These are phyloP conservation scores for Chrysolina americana DNA, from an alignment of 2,888 invertebrate genomes.

Conservation along the genomic window DNA sequence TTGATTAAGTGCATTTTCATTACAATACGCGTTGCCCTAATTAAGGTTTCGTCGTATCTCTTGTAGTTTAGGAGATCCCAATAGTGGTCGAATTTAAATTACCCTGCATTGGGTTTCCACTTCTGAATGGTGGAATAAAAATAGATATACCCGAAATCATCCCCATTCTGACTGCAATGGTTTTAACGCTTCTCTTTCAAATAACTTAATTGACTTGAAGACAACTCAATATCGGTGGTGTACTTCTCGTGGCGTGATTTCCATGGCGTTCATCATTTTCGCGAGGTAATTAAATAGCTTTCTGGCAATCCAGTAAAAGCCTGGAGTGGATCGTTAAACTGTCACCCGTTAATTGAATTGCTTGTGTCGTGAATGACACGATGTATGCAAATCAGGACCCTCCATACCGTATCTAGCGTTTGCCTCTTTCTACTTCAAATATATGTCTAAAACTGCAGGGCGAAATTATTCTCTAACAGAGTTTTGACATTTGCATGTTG, in stretches of 20 bases:
- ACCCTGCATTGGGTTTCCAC: no score
- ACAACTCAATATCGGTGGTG: neutral
- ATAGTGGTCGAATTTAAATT: no score
- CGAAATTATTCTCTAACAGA: conserved; percentile 34
- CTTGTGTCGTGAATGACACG: conserved; percentile 53
- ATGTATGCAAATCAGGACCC: conserved; percentile 53
- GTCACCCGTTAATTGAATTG: conserved; percentile 52
- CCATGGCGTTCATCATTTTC: conserved; percentile 35
- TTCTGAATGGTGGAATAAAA: no score
- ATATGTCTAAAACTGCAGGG: conserved; percentile 24
- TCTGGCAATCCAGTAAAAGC: conserved; percentile 44
- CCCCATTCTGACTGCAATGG: neutral
- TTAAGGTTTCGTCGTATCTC: no score
- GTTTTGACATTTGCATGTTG: conserved; percentile 36
- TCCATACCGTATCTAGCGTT: conserved; percentile 37
- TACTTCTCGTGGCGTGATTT: neutral
- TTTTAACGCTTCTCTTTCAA: neutral
- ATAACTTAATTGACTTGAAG: neutral
- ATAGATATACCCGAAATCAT: no score
- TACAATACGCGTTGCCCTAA: no score
- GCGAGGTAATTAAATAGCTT: conserved; percentile 45
- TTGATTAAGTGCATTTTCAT: no score
- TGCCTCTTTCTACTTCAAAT: conserved; percentile 27
- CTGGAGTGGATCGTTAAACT: conserved; percentile 48
- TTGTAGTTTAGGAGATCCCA: no score